Percentiles rank a stretch among this genome's conserved stretches.
Conservation (phyloP, 2,888 invertebrate genomes). For the Suillia variegata region DNA sequence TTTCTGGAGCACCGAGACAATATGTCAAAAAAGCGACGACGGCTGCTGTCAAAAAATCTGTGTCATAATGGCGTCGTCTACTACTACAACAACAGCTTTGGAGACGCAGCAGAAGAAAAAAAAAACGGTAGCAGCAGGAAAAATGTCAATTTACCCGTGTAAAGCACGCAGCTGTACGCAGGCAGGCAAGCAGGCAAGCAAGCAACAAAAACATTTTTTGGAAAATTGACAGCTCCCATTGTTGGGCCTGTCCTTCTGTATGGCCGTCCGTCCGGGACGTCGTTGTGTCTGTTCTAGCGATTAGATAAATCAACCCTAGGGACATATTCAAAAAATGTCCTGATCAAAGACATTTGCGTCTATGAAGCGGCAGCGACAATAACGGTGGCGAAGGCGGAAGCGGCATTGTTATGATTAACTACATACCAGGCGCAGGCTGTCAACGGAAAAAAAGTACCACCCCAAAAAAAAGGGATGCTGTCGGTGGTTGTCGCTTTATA, state of each 20-base stretch:
- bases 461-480: background rate
- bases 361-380: background rate
- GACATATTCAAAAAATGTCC: conserved; percentile 37
- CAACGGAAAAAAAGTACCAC: background rate
- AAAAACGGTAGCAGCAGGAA: no score
- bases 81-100: background rate
- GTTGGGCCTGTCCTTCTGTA: background rate
- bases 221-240: conserved; percentile 2
- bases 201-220: background rate
- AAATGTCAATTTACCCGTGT: background rate
- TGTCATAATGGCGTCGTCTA: background rate
- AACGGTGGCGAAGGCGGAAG: background rate
- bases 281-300: conserved; percentile 14
- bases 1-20: background rate
- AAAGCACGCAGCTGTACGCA: background rate
- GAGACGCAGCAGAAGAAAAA: no score
- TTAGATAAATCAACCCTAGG: conserved; percentile 53
- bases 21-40: background rate
- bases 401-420: background rate
- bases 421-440: background rate
- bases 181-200: background rate
- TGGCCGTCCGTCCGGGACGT: background rate
- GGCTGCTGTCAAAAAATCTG: conserved; percentile 4
- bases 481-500: no score
- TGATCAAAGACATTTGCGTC: background rate